phyloP scores from a whole-genome alignment of 2,113 vertebrate genomes.

The Lepus timidus region DNA sequence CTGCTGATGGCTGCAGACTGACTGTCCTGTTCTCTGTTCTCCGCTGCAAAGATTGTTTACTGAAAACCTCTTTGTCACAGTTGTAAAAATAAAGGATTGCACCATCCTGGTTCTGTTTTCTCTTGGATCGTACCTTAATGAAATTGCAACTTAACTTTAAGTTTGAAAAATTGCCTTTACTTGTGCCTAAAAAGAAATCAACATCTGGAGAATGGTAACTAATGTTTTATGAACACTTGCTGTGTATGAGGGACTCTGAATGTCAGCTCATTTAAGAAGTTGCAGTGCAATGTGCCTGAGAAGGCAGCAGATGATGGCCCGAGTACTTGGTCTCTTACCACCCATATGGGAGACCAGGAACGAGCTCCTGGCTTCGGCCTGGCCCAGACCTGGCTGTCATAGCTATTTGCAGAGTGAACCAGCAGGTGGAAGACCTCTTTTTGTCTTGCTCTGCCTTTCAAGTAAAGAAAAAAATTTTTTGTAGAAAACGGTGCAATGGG shows the following conservation, averaged over 20 bases:
- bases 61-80: conserved; percentile 14
- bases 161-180: conserved; percentile 34
- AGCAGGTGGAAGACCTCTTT: no score
- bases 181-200: conserved; percentile 55
- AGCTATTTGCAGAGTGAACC: no score
- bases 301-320: no score
- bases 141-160: neutral
- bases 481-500: no score
- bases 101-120: conserved; percentile 42
- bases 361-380: no score
- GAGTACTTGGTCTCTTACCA: no score
- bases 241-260: neutral
- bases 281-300: neutral
- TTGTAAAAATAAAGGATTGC: conserved; percentile 74
- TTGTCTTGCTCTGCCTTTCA: no score
- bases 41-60: neutral
- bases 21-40: neutral
- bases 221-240: neutral
- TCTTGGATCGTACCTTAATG: conserved; percentile 36
- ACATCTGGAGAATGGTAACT: conserved; percentile 4
- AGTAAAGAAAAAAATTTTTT: no score
- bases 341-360: no score
- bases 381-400: no score
- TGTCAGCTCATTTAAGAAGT: neutral
- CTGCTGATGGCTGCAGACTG: neutral